Conservation (phyloP, 2,113 vertebrate genomes). For the Alligator mississippiensis region DNA sequence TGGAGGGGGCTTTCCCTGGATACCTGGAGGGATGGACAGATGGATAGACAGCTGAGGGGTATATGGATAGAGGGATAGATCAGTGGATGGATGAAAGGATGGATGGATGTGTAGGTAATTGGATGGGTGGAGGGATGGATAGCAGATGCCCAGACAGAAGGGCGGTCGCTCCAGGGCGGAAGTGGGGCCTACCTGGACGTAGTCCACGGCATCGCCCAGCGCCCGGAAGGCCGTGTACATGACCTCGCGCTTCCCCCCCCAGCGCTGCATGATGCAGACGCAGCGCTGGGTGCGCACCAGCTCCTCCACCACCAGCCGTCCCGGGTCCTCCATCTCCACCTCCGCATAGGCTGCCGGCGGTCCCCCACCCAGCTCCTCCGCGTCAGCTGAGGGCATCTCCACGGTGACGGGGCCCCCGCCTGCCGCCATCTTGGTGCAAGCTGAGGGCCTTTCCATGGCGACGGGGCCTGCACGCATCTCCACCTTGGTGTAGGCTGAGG, state of each 20-base stretch:
- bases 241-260: conserved; percentile 98
- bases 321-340: too few relatives aligned
- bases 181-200: conserved; percentile 87
- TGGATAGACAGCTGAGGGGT: too few relatives aligned
- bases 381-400: neutral
- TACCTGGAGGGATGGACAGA: too few relatives aligned
- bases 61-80: neutral
- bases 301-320: neutral
- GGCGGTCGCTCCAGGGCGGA: fast-evolving
- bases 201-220: conserved; percentile 94
- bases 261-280: conserved; percentile 96
- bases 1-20: too few relatives aligned
- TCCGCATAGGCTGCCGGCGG: conserved; percentile 65
- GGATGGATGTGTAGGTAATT: too few relatives aligned
- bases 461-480: too few relatives aligned
- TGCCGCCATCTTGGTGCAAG: too few relatives aligned
- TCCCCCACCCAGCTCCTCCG: conserved; percentile 4
- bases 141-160: neutral
- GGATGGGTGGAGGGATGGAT: neutral
- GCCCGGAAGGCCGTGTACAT: conserved; percentile 99
- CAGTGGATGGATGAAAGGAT: neutral
- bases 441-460: too few relatives aligned
- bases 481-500: too few relatives aligned
- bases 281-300: conserved; percentile 86
- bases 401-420: too few relatives aligned